These are phyloP conservation scores for Xerus inauris DNA, from an alignment of 2,113 vertebrate species.

Conservation along the genomic window DNA sequence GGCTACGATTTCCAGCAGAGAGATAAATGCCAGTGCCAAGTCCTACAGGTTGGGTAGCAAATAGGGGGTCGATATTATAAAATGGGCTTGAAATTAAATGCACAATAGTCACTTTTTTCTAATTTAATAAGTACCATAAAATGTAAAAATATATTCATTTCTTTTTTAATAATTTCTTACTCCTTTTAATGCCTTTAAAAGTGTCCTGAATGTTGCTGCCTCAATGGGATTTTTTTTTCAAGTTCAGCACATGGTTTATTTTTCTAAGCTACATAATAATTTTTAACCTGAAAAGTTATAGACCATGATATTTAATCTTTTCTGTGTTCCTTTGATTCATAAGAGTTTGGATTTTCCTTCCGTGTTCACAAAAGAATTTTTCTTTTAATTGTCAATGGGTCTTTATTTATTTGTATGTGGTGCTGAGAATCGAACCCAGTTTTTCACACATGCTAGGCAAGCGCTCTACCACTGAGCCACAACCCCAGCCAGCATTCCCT, in stretches of 20 bases:
- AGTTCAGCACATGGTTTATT: not conserved
- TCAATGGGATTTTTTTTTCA: not conserved
- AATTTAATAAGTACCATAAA: conserved; percentile 39
- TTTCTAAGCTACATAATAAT: not conserved
- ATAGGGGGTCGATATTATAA: conserved; percentile 82
- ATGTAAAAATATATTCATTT: not conserved
- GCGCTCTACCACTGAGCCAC: no score
- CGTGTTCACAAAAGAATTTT: not conserved
- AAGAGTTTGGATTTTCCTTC: not conserved
- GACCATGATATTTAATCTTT: not conserved
- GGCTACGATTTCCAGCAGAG: conserved; percentile 86
- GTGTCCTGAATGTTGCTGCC: not conserved
- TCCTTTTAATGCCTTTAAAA: not conserved
- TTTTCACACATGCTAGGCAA: no score
- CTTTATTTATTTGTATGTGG: no score
- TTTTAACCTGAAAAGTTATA: not conserved
- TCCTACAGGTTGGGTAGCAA: conserved; percentile 84
- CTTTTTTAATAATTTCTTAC: not conserved
- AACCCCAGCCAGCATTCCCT: no score
- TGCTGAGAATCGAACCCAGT: no score
- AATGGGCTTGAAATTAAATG: conserved; percentile 84
- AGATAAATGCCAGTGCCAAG: conserved; percentile 85
- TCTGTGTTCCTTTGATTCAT: not conserved
- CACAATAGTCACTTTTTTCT: conserved; percentile 63
- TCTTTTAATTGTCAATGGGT: no score